Evolutionary conservation across 2,797 vertebrate species (phyloP), one percentile per base, ranked within the genome.

Genomic region (Enteromius afrohamiltoni): DNA sequence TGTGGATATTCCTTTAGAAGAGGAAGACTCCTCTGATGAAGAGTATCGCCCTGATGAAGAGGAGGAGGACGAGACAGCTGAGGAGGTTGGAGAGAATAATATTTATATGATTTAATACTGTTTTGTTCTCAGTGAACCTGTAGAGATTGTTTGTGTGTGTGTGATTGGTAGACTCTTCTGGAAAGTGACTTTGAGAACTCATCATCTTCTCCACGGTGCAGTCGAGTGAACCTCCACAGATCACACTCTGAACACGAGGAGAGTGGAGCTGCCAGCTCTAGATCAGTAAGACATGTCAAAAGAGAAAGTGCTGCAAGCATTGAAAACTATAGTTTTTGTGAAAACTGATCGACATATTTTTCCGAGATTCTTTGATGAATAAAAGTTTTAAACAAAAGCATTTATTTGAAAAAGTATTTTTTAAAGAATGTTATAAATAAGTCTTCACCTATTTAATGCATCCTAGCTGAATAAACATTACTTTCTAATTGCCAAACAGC

Each of bases 1-100:
- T 86, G 95, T 97, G 80, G 96, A 97, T 85, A 97, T 97, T 83
- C 95, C 94, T 10, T 93, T 97, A 0, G 96, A 95, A 84, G 96
- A 97, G 19, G 96, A 97, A 29, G 96, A 96, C 79, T 96, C 96
- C 0, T 96, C 96, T 26, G 96, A 96, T 86, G 96, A 97, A 83
- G 96, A 96, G 47, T 97, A 97, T 86, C 93, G 92, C 40, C 96
- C 96, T 7, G 96, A 96, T 3, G 96, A 96, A 6, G 96, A 96
- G 4, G 96, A 97, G 11, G 96, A 95, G 65, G 95, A 96, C 45
- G 96, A 96, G 89, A 96, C 95, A 0, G 95, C 95, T 0, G 96
- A 96, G 51, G 96, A 96, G 91, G 96, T 96, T 64, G 51, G 49
- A 67, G 29, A 37, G 45, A 81, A 58, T 37, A 1, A 60, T 76